These are phyloP conservation scores for Danio jaintianensis DNA, from an alignment of 2,797 vertebrate genomes.

Conservation along the genomic window DNA sequence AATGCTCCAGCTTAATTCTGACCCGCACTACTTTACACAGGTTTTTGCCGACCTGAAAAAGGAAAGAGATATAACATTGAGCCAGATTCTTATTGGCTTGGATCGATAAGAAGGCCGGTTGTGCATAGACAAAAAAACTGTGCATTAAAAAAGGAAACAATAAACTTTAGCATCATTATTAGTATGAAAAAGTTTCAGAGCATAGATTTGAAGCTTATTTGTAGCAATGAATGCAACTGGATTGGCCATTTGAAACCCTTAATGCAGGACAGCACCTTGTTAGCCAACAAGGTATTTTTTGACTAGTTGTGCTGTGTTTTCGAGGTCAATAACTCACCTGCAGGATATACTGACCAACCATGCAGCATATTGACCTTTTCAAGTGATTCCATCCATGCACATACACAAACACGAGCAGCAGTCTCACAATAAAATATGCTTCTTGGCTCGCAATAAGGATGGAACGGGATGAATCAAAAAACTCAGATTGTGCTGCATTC, in stretches of 20 bases:
- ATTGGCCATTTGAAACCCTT: slow-evolving; percentile 3
- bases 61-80: slow-evolving; percentile 88
- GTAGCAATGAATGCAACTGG: slow-evolving; percentile 36
- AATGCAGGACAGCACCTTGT: slow-evolving; percentile 8
- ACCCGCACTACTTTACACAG: slow-evolving; percentile 96
- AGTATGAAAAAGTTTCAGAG: slow-evolving; percentile 24
- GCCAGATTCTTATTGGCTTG: slow-evolving; percentile 88
- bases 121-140: slow-evolving; percentile 10
- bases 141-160: slow-evolving; percentile 2
- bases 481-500: not conserved
- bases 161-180: slow-evolving; percentile 30
- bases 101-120: slow-evolving; percentile 84
- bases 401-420: slow-evolving; percentile 18
- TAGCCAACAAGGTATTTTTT: not conserved
- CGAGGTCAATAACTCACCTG: slow-evolving; percentile 1
- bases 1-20: slow-evolving; percentile 97
- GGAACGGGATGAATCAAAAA: not conserved
- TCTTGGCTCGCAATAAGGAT: slow-evolving; percentile 1
- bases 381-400: slow-evolving; percentile 27
- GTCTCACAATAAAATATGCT: not conserved
- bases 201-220: slow-evolving; percentile 34
- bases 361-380: slow-evolving; percentile 34
- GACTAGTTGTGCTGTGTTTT: not conserved
- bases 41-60: slow-evolving; percentile 96
- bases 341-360: not conserved